phyloP scores from a whole-genome alignment of 2,888 invertebrate species.

The Spodoptera picta region DNA sequence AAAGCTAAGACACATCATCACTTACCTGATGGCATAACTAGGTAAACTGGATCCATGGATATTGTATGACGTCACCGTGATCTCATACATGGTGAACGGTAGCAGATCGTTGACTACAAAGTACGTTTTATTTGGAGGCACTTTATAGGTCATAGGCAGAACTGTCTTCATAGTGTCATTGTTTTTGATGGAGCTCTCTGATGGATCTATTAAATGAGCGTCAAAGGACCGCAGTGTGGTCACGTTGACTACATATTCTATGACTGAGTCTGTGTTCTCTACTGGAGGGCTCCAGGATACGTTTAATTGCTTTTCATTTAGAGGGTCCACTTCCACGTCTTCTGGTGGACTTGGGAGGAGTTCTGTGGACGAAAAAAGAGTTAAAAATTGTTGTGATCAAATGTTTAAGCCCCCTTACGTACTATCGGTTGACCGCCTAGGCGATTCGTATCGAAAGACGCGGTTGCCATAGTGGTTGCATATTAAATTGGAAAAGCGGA shows the following conservation, averaged over 20 bases:
- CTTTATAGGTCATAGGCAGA: constrained; percentile 83
- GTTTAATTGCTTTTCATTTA: constrained; percentile 92
- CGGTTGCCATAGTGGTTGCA: too few species aligned
- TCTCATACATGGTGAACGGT: constrained; percentile 95
- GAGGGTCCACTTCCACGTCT: constrained; percentile 91
- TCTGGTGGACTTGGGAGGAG: constrained; percentile 93
- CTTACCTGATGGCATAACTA: constrained; percentile 90
- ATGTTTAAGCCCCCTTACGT: too few species aligned
- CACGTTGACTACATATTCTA: constrained; percentile 91
- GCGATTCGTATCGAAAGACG: too few species aligned
- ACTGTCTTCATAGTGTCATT: constrained; percentile 66
- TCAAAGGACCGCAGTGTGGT: constrained; percentile 92
- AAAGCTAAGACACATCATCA: neutral
- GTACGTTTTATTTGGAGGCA: constrained; percentile 89
- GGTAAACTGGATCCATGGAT: constrained; percentile 93
- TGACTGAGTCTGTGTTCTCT: constrained; percentile 90
- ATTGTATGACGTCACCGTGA: constrained; percentile 92
- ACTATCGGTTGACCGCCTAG: too few species aligned
- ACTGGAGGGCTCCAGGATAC: constrained; percentile 92
- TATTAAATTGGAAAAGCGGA: too few species aligned
- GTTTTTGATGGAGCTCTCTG: constrained; percentile 76
- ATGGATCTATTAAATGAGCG: constrained; percentile 84
- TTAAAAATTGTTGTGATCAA: too few species aligned
- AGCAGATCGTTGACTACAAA: constrained; percentile 90
- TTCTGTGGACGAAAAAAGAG: constrained; percentile 80